Conservation (phyloP, 2,113 vertebrate species). For the Thalassoma bifasciatum region DNA sequence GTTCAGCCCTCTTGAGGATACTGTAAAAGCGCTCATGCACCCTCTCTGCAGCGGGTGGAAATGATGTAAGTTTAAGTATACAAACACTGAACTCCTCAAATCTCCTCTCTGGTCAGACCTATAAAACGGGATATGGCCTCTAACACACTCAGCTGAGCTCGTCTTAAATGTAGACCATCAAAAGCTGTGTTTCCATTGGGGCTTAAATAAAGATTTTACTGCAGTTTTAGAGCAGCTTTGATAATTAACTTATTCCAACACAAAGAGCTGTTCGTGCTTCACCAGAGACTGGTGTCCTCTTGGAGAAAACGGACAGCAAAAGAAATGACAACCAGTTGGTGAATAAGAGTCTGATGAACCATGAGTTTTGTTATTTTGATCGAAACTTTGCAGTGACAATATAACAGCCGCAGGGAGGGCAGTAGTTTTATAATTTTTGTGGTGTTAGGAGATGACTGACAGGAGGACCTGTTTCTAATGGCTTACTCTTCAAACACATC, state of each 20-base stretch:
- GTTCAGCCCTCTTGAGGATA: constrained; percentile 19
- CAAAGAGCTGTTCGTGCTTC: background rate
- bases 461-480: constrained; percentile 37
- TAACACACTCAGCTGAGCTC: constrained; percentile 42
- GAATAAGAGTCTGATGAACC: constrained; percentile 4
- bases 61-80: constrained; percentile 54
- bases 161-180: constrained; percentile 18
- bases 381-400: constrained; percentile 13
- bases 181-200: constrained; percentile 32
- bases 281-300: background rate
- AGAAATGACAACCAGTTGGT: background rate
- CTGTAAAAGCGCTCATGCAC: constrained; percentile 4
- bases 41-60: constrained; percentile 26
- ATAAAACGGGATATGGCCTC: constrained; percentile 62
- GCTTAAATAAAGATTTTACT: constrained; percentile 48
- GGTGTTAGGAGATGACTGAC: constrained; percentile 33
- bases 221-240: constrained; percentile 20
- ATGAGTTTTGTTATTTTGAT: constrained; percentile 3
- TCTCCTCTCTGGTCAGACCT: constrained; percentile 36
- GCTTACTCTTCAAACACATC: constrained; percentile 46
- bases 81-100: constrained; percentile 32
- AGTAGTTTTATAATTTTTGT: constrained; percentile 28
- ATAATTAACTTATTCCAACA: constrained; percentile 38
- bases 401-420: constrained; percentile 14
- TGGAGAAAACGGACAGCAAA: background rate